Conservation (phyloP, 1,140 invertebrate species). For the Brachionus rotundiformis region DNA sequence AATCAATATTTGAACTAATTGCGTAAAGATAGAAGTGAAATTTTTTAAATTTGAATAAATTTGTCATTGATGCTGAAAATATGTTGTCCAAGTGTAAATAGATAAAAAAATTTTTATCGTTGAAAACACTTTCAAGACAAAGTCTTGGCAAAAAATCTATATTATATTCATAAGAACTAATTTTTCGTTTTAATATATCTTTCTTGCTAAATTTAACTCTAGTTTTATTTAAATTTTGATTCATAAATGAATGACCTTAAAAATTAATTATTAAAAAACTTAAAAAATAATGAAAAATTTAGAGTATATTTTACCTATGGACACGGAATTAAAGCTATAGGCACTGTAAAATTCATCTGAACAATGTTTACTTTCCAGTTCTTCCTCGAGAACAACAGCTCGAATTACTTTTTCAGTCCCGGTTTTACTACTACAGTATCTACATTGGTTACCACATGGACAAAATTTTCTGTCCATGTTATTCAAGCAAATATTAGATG, state of each 20-base stretch:
- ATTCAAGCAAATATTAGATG: background rate
- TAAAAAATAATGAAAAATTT: background rate
- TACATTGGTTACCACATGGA: background rate
- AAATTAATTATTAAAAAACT: background rate
- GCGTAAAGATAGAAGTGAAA: background rate
- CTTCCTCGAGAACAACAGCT: constrained; percentile 15
- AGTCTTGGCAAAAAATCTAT: background rate
- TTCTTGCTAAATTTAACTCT: constrained; percentile 1
- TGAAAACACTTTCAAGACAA: background rate
- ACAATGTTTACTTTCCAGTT: constrained; percentile 22
- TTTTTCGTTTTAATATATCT: background rate
- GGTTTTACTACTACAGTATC: background rate
- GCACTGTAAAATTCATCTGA: background rate
- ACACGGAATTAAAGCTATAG: background rate
- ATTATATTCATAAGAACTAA: background rate
- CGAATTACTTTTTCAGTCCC: background rate
- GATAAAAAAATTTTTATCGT: background rate
- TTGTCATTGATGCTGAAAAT: background rate
- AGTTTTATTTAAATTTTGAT: background rate
- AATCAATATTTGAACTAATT: background rate
- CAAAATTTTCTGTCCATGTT: background rate
- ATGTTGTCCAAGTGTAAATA: background rate
- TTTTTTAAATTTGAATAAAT: background rate
- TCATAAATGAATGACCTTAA: background rate
- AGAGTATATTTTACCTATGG: background rate